Evolutionary conservation across 2,888 invertebrate genomes (phyloP).

Genomic region (Apamea epomidion): DNA sequence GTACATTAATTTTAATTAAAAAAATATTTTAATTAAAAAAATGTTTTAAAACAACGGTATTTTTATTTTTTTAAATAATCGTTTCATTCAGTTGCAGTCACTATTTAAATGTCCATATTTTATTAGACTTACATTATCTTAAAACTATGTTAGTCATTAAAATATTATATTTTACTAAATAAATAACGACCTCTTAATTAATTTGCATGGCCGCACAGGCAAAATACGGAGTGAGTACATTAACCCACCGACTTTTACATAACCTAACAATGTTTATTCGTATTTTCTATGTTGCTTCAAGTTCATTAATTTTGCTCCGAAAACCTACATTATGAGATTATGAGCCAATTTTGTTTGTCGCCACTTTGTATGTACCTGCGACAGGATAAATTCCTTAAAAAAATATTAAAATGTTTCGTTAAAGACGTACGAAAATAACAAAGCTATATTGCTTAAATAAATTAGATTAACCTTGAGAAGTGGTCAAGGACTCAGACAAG

Average conservation of each 20-base stretch:
- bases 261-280: background rate
- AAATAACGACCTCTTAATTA: too few relatives aligned
- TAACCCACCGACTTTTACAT: background rate
- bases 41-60: too few relatives aligned
- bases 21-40: too few relatives aligned
- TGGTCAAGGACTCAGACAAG: constrained; percentile 1
- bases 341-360: background rate
- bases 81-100: too few relatives aligned
- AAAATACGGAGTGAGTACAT: too few relatives aligned
- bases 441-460: background rate
- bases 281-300: background rate
- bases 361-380: background rate
- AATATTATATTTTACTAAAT: too few relatives aligned
- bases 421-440: background rate
- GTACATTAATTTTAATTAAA: too few relatives aligned
- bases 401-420: background rate
- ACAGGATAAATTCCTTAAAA: background rate
- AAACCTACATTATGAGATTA: background rate
- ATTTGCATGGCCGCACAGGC: too few relatives aligned
- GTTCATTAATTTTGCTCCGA: background rate
- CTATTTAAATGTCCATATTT: too few relatives aligned
- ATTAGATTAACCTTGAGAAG: background rate
- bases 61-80: too few relatives aligned
- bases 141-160: too few relatives aligned
- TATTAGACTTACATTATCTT: too few relatives aligned